Evolutionary conservation across 1,140 invertebrate species (phyloP).

Genomic region (Chrysopa pallens): DNA sequence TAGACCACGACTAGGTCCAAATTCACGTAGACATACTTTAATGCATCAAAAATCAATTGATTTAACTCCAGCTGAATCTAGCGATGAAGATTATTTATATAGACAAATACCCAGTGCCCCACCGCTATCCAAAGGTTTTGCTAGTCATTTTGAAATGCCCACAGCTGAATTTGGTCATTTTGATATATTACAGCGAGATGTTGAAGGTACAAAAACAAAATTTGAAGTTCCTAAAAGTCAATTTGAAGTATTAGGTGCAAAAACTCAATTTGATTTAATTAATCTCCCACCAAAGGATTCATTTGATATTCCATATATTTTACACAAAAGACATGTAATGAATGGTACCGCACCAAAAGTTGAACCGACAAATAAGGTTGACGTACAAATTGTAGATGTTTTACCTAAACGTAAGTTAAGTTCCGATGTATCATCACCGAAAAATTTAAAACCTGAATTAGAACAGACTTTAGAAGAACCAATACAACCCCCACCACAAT

Average conservation of each 20-base stretch:
- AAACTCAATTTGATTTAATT: slow-evolving; percentile 21
- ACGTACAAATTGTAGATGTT: slow-evolving; percentile 2
- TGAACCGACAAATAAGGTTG: neutral
- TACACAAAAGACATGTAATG: slow-evolving; percentile 66
- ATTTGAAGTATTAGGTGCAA: slow-evolving; percentile 21
- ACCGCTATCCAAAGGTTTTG: slow-evolving; percentile 33
- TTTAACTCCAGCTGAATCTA: slow-evolving; percentile 60
- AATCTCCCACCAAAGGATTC: slow-evolving; percentile 29
- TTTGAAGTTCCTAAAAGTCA: slow-evolving; percentile 37
- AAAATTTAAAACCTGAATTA: slow-evolving; percentile 29
- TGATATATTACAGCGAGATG: slow-evolving; percentile 34
- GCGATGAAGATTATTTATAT: slow-evolving; percentile 57
- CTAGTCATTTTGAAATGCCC: slow-evolving; percentile 22
- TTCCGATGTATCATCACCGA: slow-evolving; percentile 27
- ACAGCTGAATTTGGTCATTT: slow-evolving; percentile 42
- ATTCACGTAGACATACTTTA: slow-evolving; percentile 49
- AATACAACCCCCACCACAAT: neutral
- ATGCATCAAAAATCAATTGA: slow-evolving; percentile 77
- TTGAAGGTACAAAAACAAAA: slow-evolving; percentile 21
- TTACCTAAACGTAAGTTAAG: slow-evolving; percentile 17
- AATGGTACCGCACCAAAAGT: slow-evolving; percentile 47
- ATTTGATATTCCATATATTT: slow-evolving; percentile 60
- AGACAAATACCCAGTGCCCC: slow-evolving; percentile 50
- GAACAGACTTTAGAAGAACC: neutral
- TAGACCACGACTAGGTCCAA: slow-evolving; percentile 46